phyloP scores from a whole-genome alignment of 2,113 vertebrate genomes.

The Hippocampus barbouri region DNA sequence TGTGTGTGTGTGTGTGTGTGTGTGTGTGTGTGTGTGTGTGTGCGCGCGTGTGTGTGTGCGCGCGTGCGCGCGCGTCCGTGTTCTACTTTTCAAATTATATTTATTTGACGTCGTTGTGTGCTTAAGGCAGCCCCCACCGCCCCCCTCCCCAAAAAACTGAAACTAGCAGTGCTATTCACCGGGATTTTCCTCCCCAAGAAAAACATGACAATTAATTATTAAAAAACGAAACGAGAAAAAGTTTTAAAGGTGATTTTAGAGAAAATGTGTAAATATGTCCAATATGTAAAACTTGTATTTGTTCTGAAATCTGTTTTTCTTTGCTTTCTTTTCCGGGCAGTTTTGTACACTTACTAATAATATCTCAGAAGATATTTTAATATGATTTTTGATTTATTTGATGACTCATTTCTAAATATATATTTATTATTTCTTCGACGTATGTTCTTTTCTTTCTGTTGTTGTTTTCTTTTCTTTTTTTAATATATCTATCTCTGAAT shows the following conservation, averaged over 20 bases:
- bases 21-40: no score
- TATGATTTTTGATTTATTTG: conserved; percentile 84
- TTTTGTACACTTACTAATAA: conserved; percentile 89
- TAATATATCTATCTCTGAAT: conserved; percentile 69
- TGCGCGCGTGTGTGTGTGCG: no score
- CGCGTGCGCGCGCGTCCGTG: conserved; percentile 4
- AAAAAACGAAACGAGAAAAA: conserved; percentile 51
- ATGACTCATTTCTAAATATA: conserved; percentile 84
- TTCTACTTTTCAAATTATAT: conserved; percentile 10
- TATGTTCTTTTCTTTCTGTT: conserved; percentile 80
- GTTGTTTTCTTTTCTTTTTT: conserved; percentile 70
- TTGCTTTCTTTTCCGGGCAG: conserved; percentile 81
- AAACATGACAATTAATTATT: conserved; percentile 40
- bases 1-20: no score
- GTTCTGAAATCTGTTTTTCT: conserved; percentile 74
- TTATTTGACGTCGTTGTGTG: conserved; percentile 56
- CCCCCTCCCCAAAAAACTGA: not conserved
- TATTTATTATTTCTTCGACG: conserved; percentile 89
- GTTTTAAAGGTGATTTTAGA: conserved; percentile 69
- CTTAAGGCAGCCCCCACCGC: conserved; percentile 27
- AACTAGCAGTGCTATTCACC: conserved; percentile 47
- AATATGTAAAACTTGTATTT: conserved; percentile 89
- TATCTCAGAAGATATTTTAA: conserved; percentile 90
- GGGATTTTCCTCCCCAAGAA: conserved; percentile 60
- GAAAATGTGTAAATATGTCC: conserved; percentile 91